Base-by-base conservation (phyloP, 2,888 invertebrate genomes). In the Abrostola tripartita region DNA sequence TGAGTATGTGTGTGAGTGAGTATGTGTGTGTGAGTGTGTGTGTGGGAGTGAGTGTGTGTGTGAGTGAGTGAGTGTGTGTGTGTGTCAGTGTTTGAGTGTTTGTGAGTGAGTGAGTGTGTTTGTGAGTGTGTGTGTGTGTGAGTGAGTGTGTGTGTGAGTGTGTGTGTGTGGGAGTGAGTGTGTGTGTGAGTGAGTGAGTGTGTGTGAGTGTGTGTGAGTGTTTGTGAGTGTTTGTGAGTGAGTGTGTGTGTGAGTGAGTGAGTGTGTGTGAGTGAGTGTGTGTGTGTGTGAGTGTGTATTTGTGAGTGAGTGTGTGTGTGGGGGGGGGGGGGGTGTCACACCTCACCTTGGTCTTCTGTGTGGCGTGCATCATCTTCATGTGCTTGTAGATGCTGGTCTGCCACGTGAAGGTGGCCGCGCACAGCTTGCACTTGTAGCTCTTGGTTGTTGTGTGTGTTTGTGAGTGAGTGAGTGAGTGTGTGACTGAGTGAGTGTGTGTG, bases 331-430 rank as follows among this genome's bases (percentile, higher is more conserved):
- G 10, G 9, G 8, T 37, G 6, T 24, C 24, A 1, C 24, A 7
- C 9, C 44, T 50, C 52, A 92, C 92, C 89, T 92, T 92, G 0
- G 41, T 72, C 53, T 91, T 78, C 66, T 89, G 90, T 14, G 61
- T 75, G 6, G 88, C 88, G 66, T 94, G 94, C 94, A 94, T 93
- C 90, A 92, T 92, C 78, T 92, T 91, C 78, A 91, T 87, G 37
- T 94, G 94, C 37, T 94, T 94, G 84, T 94, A 94, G 7, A 94
- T 92, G 44, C 90, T 90, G 0, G 94, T 94, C 76, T 93, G 93
- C 94, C 94, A 94, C 5, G 90, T 89, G 82, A 94, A 94, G 0
- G 93, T 93, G 0, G 94, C 94, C 0, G 94, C 90, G 37, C 94
- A 94, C 0, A 91, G 82, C 12, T 88, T 85, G 64, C 94, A 94